Percentiles rank a stretch among this genome's conserved stretches.
These are phyloP conservation scores for Irena cyanogastra DNA, from an alignment of 2,113 vertebrate species.

Conservation along the genomic window DNA sequence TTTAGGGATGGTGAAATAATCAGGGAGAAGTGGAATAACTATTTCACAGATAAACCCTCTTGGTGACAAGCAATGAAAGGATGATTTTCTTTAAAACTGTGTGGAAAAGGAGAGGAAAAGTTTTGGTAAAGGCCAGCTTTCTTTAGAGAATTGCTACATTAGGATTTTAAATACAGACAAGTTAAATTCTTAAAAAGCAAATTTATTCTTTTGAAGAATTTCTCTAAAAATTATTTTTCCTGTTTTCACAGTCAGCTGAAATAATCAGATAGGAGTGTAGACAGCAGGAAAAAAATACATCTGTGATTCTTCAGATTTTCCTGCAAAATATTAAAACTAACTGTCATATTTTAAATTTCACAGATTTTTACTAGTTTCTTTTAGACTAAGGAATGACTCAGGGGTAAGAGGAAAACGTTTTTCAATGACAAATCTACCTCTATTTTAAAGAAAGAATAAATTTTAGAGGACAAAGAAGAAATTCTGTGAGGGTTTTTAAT, in stretches of 20 bases:
- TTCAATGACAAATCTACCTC: neutral
- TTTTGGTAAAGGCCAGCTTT: neutral
- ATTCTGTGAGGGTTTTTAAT: neutral
- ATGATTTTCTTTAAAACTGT: neutral
- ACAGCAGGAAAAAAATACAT: neutral
- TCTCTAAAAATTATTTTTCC: neutral
- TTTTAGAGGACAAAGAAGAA: neutral
- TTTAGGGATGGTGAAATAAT: neutral
- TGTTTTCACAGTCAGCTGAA: neutral
- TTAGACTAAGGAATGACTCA: neutral
- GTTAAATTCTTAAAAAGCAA: neutral
- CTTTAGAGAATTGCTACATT: neutral
- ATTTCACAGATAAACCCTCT: neutral
- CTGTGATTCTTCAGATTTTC: neutral
- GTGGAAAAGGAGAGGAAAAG: neutral
- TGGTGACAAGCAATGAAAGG: neutral
- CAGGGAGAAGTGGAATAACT: neutral
- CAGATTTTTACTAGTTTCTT: neutral
- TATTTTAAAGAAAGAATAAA: neutral
- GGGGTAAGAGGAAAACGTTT: neutral
- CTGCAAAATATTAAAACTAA: neutral
- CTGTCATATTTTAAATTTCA: neutral
- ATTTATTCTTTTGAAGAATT: neutral
- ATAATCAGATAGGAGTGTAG: neutral
- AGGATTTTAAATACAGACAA: neutral